Evolutionary conservation across 2,797 vertebrate genomes (phyloP), one percentile per base, ranked within the genome.

Genomic region (Tarsius wallacei): DNA sequence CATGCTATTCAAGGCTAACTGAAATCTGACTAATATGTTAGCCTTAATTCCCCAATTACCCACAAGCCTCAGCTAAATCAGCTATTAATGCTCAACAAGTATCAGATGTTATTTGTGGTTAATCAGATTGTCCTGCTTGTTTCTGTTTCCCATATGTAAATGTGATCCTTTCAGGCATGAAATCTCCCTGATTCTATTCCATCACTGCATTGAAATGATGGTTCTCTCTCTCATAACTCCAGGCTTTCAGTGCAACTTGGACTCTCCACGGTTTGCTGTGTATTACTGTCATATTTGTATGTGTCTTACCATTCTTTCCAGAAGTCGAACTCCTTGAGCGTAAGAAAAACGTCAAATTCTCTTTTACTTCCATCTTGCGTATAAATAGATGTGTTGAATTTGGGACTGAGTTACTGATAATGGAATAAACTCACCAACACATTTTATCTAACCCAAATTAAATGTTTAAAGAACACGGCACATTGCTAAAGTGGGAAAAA

Each of bases 91-190:
- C 17, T 89, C 57, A 81, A 49, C 19, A 80, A 80, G 16, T 83
- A 94, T 94, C 49, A 89, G 73, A 74, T 90, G 63, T 77, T 83
- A 86, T 85, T 76, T 82, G 71, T 68, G 78, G 57, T 94, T 90
- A 77, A 86, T 94, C 84, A 73, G 28, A 88, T 89, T 88, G 57
- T 86, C 78, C 78, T 93, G 87, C 28, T 78, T 61, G 31, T 90
- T 95, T 93, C 70, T 87, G 10, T 77, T 73, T 57, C 31, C 22
- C 63, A 7, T 17, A 33, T 89, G 11, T 83, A 78, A 86, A 86
- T 12, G 13, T 87, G 74, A 92, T 68, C 80, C 33, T 10, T 95
- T 74, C 8, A 33, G 71, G 21, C 14, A 55, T 68, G 74, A 61
- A 33, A 49, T 51, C 61, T 53, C 77, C 11, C 64, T n/a, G 28